Evolutionary conservation across 2,113 vertebrate species (phyloP).

Genomic region (Otus sunia): DNA sequence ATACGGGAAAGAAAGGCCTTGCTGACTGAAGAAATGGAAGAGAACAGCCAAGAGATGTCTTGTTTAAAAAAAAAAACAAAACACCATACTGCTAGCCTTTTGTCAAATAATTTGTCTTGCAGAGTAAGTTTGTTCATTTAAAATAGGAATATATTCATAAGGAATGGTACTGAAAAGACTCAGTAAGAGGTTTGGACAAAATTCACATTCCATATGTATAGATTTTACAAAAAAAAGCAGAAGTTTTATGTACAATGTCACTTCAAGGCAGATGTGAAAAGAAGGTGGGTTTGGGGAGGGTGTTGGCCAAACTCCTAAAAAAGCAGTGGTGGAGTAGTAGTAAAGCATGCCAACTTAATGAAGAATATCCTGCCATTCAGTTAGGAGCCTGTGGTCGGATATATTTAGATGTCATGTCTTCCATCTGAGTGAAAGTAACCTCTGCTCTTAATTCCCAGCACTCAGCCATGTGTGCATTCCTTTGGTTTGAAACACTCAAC

Average conservation of each 20-base stretch:
- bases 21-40: neutral
- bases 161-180: neutral
- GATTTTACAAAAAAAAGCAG: neutral
- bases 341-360: neutral
- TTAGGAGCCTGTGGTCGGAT: neutral
- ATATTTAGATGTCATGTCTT: neutral
- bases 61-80: neutral
- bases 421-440: neutral
- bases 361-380: neutral
- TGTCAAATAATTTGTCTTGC: neutral
- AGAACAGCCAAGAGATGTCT: neutral
- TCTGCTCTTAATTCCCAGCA: neutral
- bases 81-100: neutral
- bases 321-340: neutral
- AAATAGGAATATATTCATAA: neutral
- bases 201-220: neutral
- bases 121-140: neutral
- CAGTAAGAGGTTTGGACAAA: neutral
- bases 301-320: neutral
- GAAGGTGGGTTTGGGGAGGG: neutral
- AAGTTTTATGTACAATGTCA: neutral
- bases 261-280: neutral
- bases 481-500: neutral
- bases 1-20: neutral
- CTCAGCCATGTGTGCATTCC: neutral